These are phyloP conservation scores for Pseudolaguvia tuberculata DNA, from an alignment of 2,113 vertebrate genomes.

Conservation along the genomic window DNA sequence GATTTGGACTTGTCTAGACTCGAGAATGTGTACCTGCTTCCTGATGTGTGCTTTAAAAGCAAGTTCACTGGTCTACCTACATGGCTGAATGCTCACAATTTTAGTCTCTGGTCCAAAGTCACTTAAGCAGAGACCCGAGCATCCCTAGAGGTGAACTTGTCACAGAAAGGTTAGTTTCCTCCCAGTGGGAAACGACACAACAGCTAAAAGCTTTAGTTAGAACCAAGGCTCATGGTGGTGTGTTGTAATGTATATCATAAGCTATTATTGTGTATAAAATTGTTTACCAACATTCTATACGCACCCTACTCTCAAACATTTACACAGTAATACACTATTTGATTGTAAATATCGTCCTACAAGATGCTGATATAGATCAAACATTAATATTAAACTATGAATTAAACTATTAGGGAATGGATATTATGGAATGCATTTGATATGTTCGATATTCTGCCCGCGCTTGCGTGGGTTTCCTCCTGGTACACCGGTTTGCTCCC, in stretches of 20 bases:
- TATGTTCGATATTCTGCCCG: too few relatives aligned
- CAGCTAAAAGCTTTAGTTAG: not conserved
- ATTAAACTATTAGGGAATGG: too few relatives aligned
- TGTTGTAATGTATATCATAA: not conserved
- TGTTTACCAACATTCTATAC: not conserved
- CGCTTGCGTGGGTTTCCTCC: too few relatives aligned
- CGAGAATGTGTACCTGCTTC: not conserved
- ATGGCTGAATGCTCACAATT: slow-evolving; percentile 18
- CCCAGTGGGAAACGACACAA: slow-evolving; percentile 1
- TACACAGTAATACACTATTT: not conserved
- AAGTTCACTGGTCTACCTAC: slow-evolving; percentile 2
- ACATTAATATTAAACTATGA: too few relatives aligned
- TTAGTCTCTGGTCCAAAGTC: slow-evolving; percentile 13
- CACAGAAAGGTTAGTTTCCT: slow-evolving; percentile 25
- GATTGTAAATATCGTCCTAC: not conserved
- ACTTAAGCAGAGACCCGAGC: not conserved
- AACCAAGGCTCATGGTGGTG: not conserved
- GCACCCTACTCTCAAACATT: not conserved
- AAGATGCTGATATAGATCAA: too few relatives aligned
- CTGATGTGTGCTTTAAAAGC: slow-evolving; percentile 14
- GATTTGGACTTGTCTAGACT: slow-evolving; percentile 24
- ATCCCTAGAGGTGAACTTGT: slow-evolving; percentile 15
- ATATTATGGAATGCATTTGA: not conserved
- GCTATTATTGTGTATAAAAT: not conserved
- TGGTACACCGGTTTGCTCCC: too few relatives aligned